Evolutionary conservation across 2,888 invertebrate species (phyloP).

Genomic region (Buathra laborator): DNA sequence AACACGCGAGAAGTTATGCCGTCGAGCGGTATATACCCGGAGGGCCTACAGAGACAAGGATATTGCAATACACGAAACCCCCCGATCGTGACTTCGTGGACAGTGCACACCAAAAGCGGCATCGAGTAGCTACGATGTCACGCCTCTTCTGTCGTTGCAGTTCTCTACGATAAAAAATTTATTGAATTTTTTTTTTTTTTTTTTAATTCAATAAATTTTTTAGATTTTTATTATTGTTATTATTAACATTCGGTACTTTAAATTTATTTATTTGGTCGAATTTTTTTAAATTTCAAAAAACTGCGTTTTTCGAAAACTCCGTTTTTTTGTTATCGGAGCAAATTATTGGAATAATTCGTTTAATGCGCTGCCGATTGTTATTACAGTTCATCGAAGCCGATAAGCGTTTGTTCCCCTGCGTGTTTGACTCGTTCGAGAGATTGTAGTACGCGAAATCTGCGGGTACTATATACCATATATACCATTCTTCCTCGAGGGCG

Average conservation of each 20-base stretch:
- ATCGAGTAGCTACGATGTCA: no score
- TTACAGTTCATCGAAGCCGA: background rate
- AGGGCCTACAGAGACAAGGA: slow-evolving; percentile 56
- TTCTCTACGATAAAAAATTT: no score
- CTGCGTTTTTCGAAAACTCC: no score
- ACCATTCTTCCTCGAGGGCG: slow-evolving; percentile 54
- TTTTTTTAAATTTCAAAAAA: no score
- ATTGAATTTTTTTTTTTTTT: no score
- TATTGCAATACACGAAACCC: slow-evolving; percentile 42
- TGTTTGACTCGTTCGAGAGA: slow-evolving; percentile 31
- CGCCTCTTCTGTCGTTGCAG: no score
- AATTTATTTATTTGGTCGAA: no score
- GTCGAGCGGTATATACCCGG: slow-evolving; percentile 74
- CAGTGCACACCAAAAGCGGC: no score
- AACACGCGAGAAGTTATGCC: slow-evolving; percentile 63
- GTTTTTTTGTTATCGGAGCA: background rate
- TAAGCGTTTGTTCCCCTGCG: slow-evolving; percentile 30
- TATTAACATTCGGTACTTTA: no score
- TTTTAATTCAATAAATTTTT: no score
- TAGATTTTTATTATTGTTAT: no score
- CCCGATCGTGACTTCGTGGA: slow-evolving; percentile 34
- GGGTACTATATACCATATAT: no score
- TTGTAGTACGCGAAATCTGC: slow-evolving; percentile 53
- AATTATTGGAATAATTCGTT: background rate
- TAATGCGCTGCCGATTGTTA: background rate